These are phyloP conservation scores for Aromia moschata DNA, from an alignment of 2,888 invertebrate species.

Conservation along the genomic window DNA sequence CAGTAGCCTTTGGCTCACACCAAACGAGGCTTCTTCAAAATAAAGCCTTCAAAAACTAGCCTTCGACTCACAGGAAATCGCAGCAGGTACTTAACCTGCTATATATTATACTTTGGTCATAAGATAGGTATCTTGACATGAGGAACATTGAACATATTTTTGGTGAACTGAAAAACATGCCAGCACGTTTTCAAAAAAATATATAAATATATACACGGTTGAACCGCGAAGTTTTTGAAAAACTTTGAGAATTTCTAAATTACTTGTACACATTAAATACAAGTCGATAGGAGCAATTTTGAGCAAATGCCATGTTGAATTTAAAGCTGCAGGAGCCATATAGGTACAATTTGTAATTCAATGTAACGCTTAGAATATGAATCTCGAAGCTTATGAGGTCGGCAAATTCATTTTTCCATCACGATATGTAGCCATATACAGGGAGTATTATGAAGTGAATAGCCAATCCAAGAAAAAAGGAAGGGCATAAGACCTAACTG, in stretches of 20 bases:
- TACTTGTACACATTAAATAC: too few relatives aligned
- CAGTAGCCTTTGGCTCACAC: not conserved
- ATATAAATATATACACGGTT: too few relatives aligned
- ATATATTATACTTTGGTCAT: not conserved
- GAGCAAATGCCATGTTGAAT: not conserved
- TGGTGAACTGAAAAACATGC: conserved; percentile 12
- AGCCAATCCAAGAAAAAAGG: too few relatives aligned
- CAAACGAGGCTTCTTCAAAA: not conserved
- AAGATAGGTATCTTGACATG: conserved; percentile 4
- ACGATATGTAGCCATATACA: not conserved
- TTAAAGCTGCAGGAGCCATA: not conserved
- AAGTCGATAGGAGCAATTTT: not conserved
- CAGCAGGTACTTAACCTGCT: conserved; percentile 11
- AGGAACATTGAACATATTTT: not conserved
- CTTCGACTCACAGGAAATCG: conserved; percentile 11
- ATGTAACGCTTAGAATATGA: too few relatives aligned
- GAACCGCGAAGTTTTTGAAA: too few relatives aligned
- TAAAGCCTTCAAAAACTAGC: too few relatives aligned
- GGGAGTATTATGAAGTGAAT: too few relatives aligned
- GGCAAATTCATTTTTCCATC: too few relatives aligned
- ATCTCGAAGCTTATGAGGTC: too few relatives aligned
- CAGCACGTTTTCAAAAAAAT: conserved; percentile 18
- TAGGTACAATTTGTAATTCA: too few relatives aligned
- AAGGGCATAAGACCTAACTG: too few relatives aligned
- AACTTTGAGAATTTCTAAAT: too few relatives aligned